Evolutionary conservation across 2,888 invertebrate genomes (phyloP).

Genomic region (Lobophora halterata): DNA sequence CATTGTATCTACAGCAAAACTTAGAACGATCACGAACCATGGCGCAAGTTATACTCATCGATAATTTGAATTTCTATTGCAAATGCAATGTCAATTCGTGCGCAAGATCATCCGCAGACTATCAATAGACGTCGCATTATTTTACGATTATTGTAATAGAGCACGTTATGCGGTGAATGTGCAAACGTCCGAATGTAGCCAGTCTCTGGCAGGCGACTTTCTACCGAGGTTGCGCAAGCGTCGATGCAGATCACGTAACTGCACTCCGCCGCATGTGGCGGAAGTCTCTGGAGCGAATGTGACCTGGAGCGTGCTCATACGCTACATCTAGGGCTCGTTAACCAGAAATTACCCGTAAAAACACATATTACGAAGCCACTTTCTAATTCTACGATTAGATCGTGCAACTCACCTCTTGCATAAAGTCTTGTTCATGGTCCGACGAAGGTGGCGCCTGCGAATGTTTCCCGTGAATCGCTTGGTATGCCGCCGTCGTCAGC

Average conservation of each 20-base stretch:
- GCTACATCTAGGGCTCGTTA: constrained; percentile 49
- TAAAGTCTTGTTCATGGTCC: constrained; percentile 88
- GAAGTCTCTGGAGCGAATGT: constrained; percentile 73
- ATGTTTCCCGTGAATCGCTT: constrained; percentile 90
- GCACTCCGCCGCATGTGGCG: constrained; percentile 69
- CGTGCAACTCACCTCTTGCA: constrained; percentile 86
- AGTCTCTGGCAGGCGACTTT: constrained; percentile 67
- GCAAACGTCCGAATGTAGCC: constrained; percentile 68
- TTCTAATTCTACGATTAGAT: constrained; percentile 24
- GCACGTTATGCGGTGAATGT: constrained; percentile 58
- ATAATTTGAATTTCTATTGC: constrained; percentile 21
- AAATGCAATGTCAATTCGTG: constrained; percentile 30
- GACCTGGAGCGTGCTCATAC: constrained; percentile 52
- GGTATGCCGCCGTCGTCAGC: constrained; percentile 95
- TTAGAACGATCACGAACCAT: constrained; percentile 2
- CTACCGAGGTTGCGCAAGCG: constrained; percentile 72
- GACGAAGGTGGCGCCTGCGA: constrained; percentile 69
- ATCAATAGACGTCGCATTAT: constrained; percentile 45
- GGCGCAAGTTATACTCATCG: constrained; percentile 4
- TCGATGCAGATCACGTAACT: constrained; percentile 78
- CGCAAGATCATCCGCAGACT: constrained; percentile 25
- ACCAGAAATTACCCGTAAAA: constrained; percentile 24
- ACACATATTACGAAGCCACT: constrained; percentile 21
- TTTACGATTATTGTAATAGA: constrained; percentile 61
- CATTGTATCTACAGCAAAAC: constrained; percentile 1